Conservation (phyloP, 92 coral and sea anemone genomes). For the Pocillopora grandis region DNA sequence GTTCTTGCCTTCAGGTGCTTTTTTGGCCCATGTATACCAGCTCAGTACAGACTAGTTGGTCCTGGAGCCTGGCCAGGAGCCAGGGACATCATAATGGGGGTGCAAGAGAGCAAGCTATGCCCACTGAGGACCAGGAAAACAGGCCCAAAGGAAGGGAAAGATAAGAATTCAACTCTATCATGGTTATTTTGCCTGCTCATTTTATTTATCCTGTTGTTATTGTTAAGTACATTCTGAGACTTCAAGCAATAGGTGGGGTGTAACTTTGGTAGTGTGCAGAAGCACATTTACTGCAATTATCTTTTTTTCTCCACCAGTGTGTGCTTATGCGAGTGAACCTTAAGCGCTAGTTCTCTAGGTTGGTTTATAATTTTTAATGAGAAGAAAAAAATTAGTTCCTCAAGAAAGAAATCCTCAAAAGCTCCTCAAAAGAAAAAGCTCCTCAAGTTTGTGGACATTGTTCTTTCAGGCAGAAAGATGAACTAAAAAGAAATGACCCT, state of each 20-base stretch:
- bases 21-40: conserved; percentile 81
- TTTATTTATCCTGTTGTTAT: background rate
- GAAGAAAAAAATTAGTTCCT: too few relatives aligned
- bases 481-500: too few relatives aligned
- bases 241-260: background rate
- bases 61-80: conserved; percentile 89
- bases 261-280: background rate
- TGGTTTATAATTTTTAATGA: too few relatives aligned
- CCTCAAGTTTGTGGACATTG: too few relatives aligned
- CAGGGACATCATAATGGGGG: conserved; percentile 67
- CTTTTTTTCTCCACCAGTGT: too few relatives aligned
- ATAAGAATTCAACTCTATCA: background rate
- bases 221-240: background rate
- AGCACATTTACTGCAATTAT: too few relatives aligned
- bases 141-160: background rate
- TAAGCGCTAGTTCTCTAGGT: too few relatives aligned
- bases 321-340: too few relatives aligned
- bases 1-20: conserved; percentile 69
- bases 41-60: conserved; percentile 89
- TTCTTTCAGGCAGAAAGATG: too few relatives aligned
- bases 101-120: conserved; percentile 48
- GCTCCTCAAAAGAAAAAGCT: too few relatives aligned
- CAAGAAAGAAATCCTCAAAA: too few relatives aligned
- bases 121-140: conserved; percentile 70
- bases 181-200: conserved; percentile 10